phyloP scores from a whole-genome alignment of 2,888 invertebrate species.

The Chydorus sphaericus region DNA sequence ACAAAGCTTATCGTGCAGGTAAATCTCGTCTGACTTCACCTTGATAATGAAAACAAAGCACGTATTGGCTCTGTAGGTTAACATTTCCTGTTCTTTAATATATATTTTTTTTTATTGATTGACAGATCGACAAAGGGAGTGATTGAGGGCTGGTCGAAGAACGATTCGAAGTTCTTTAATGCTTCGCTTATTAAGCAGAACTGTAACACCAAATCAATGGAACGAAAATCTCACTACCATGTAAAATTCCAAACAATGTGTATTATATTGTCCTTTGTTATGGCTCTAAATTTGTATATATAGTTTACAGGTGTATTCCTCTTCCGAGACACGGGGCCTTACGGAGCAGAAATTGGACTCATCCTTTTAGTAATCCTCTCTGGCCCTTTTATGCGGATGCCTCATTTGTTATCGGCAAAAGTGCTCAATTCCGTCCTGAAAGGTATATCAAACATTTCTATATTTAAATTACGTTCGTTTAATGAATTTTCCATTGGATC shows the following conservation, averaged over 20 bases:
- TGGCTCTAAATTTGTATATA: not conserved
- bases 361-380: constrained; percentile 29
- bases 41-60: no score
- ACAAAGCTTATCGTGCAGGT: constrained; percentile 30
- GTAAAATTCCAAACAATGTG: not conserved
- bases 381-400: constrained; percentile 32
- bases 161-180: constrained; percentile 24
- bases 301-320: constrained; percentile 21
- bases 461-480: not conserved
- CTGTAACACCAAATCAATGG: constrained; percentile 18
- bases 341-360: constrained; percentile 31
- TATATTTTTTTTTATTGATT: not conserved
- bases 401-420: constrained; percentile 36
- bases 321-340: constrained; percentile 23
- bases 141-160: constrained; percentile 28
- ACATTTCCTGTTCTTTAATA: no score
- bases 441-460: constrained; percentile 17
- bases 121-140: constrained; percentile 28
- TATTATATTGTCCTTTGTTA: not conserved
- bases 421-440: constrained; percentile 33
- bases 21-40: no score
- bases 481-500: not conserved
- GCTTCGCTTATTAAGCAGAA: constrained; percentile 25
- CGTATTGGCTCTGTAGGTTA: no score
- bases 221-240: not conserved